phyloP scores from a whole-genome alignment of 30 jellyfish, hydroid and myxozoan species.

The Haliclystus octoradiatus region DNA sequence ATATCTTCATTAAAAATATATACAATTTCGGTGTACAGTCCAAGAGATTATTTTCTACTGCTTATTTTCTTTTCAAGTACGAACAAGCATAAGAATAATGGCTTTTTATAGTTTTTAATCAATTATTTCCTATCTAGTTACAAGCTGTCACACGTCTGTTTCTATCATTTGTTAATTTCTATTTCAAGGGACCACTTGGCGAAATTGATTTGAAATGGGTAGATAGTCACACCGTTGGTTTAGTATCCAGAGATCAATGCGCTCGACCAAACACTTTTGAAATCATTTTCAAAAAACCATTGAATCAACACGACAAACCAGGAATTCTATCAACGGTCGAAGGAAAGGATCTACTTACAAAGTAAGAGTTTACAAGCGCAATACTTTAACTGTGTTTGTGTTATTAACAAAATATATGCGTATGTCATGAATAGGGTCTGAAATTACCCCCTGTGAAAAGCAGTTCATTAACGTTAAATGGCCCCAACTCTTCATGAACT shows the following conservation, averaged over 20 bases:
- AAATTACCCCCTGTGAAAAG: no score
- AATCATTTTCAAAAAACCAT: slow-evolving; percentile 47
- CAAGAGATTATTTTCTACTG: no score
- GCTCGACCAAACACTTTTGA: slow-evolving; percentile 98
- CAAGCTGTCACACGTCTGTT: not conserved
- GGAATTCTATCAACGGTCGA: slow-evolving; percentile 68
- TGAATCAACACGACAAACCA: slow-evolving; percentile 34
- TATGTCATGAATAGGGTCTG: not conserved
- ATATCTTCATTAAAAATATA: no score
- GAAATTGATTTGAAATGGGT: slow-evolving; percentile 63
- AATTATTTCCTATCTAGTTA: not conserved
- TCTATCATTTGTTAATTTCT: no score
- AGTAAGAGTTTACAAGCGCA: slow-evolving; percentile 21
- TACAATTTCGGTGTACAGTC: no score
- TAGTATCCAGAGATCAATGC: slow-evolving; percentile 91
- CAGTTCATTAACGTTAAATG: no score
- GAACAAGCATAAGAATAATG: no score
- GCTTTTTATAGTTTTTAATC: not conserved
- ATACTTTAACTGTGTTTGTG: no score
- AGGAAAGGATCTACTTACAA: slow-evolving; percentile 52
- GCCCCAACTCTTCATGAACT: no score
- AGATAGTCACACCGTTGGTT: slow-evolving; percentile 35
- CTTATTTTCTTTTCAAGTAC: no score
- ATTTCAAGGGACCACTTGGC: slow-evolving; percentile 77
- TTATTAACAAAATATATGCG: no score